Percentiles rank a stretch among this genome's conserved stretches.
Conservation (phyloP, 2,888 invertebrate species). For the Eretmocerus hayati region DNA sequence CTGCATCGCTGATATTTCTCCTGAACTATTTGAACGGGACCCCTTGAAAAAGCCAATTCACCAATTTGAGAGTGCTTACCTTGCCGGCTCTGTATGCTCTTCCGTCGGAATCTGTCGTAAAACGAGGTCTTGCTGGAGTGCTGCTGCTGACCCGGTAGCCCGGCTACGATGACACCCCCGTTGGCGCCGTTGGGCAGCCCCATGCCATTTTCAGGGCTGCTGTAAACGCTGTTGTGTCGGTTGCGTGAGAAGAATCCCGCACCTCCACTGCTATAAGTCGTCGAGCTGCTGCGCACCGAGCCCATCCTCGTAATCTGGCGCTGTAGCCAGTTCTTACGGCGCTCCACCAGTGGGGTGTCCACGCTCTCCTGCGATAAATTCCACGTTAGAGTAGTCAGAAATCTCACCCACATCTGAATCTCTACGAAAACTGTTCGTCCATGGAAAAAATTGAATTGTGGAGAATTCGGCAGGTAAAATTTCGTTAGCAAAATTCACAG, state of each 20-base stretch:
- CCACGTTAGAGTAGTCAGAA: too few relatives aligned
- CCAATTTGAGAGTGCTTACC: too few relatives aligned
- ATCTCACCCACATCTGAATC: too few relatives aligned
- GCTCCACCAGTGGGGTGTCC: constrained; percentile 78
- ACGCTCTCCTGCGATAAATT: constrained; percentile 77
- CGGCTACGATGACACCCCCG: constrained; percentile 20
- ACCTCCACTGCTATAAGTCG: constrained; percentile 75
- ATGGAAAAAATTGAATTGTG: too few relatives aligned
- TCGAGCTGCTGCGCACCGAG: constrained; percentile 71
- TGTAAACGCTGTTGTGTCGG: constrained; percentile 69
- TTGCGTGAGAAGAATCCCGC: constrained; percentile 68
- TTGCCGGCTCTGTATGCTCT: constrained; percentile 68
- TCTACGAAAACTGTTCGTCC: too few relatives aligned
- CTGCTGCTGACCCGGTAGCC: constrained; percentile 33
- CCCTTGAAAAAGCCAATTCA: too few relatives aligned
- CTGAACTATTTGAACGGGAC: too few relatives aligned
- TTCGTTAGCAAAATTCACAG: too few relatives aligned
- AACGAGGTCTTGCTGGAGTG: constrained; percentile 66
- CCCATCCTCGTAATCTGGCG: constrained; percentile 81
- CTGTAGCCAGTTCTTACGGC: constrained; percentile 82
- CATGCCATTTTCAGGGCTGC: constrained; percentile 46
- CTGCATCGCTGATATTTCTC: too few relatives aligned
- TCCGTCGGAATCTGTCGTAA: constrained; percentile 75
- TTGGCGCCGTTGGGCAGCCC: constrained; percentile 22
- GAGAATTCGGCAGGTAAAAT: too few relatives aligned